These are phyloP conservation scores for Lutraria rhynchaena DNA, from an alignment of 1,140 invertebrate species.

Conservation along the genomic window DNA sequence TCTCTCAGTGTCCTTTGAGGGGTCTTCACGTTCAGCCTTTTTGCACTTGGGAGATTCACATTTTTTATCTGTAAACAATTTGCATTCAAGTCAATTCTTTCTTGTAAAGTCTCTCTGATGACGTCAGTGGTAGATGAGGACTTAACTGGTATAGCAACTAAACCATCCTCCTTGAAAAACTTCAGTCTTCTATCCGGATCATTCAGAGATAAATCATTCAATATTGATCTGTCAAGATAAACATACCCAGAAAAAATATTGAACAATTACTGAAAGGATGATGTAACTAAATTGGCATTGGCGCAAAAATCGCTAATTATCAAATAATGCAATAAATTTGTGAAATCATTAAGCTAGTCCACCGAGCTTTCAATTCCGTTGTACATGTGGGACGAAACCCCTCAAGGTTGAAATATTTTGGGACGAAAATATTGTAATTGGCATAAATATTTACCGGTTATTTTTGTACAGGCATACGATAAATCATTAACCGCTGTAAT, in stretches of 20 bases:
- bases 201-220: constrained; percentile 58
- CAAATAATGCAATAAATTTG: too few species aligned
- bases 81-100: not conserved
- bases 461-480: too few species aligned
- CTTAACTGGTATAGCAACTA: constrained; percentile 67
- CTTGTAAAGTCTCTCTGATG: not conserved
- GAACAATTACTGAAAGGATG: too few species aligned
- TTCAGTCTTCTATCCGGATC: constrained; percentile 64
- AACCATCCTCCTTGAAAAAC: constrained; percentile 37
- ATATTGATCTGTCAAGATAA: constrained; percentile 55
- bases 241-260: not conserved
- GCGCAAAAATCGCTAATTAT: too few species aligned
- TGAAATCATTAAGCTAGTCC: too few species aligned
- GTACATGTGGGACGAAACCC: too few species aligned
- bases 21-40: constrained; percentile 53
- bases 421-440: too few species aligned
- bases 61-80: constrained; percentile 25
- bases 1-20: constrained; percentile 59
- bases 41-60: constrained; percentile 61
- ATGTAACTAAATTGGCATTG: too few species aligned
- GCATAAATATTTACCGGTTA: too few species aligned
- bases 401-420: too few species aligned
- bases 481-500: too few species aligned
- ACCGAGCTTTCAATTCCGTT: too few species aligned
- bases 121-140: not conserved